Evolutionary conservation across 1,140 invertebrate species (phyloP).

Genomic region (Trichonephila clavata): DNA sequence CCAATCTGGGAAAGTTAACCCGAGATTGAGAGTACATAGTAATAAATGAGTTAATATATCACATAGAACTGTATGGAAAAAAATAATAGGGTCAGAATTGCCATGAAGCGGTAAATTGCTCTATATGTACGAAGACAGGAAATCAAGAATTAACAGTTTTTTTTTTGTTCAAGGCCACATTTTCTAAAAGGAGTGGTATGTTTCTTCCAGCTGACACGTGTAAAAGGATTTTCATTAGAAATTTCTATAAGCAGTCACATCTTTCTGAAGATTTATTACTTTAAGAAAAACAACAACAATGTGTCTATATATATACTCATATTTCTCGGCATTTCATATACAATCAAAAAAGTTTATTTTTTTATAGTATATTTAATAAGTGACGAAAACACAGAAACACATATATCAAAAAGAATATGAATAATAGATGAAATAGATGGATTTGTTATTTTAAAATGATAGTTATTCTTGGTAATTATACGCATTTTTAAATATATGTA

Average conservation of each 20-base stretch:
- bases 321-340: too few relatives aligned
- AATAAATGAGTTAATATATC: neutral
- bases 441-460: too few relatives aligned
- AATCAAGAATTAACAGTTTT: slow-evolving; percentile 32
- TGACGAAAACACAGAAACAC: too few relatives aligned
- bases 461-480: too few relatives aligned
- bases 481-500: too few relatives aligned
- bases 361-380: too few relatives aligned
- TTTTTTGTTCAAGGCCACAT: neutral
- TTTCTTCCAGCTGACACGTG: neutral
- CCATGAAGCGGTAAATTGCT: neutral
- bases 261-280: neutral
- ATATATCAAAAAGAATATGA: too few relatives aligned
- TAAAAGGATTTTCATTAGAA: neutral
- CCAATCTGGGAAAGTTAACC: neutral
- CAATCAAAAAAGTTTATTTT: too few relatives aligned
- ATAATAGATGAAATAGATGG: too few relatives aligned
- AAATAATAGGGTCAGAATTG: neutral
- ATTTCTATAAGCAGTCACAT: neutral
- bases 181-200: neutral
- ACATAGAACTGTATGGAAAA: neutral
- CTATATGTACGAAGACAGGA: slow-evolving; percentile 14
- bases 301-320: too few relatives aligned
- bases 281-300: neutral
- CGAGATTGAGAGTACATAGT: neutral